Base-by-base conservation (phyloP, 2,113 vertebrate species). In the Salvator merianae region DNA sequence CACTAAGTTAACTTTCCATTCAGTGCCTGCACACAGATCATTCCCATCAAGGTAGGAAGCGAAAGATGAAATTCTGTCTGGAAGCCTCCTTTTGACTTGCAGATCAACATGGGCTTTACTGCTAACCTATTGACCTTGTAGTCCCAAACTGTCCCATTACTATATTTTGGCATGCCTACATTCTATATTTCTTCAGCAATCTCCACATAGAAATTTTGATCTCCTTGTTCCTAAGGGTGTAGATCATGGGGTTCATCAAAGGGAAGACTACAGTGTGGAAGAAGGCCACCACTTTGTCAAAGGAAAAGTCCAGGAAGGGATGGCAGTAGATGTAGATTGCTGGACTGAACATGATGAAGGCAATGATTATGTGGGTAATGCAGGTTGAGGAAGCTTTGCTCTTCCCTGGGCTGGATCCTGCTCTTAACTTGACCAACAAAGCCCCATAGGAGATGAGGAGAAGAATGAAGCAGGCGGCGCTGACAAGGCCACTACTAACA, bases 401-500 rank as follows among this genome's bases (percentile, higher is more conserved):
- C 3, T 85, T 70, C 0, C 74, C 84, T 20, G 28, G 32, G 73
- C 50, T 55, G 85, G 6, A 72, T 90, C 92, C 65, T 84, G 72
- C 43, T 28, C 50, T 20, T 18, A 18, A 22, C 92, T 81, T n/a
- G 43, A 16, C 3, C 43, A 75, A 26, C 94, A 26, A 12, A 93
- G 68, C 72, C 3, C 38, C 53, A 2, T 78, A 77, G 30, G 79
- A 90, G 59, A 50, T 63, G 20, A 79, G 9, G 4, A 87, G 79
- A 13, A 89, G 73, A 24, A 90, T 20, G 3, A 89, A 40, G 38
- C 86, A 82, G 7, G 72, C 62, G 5, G 65, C 53, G 13, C 40
- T 73, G 32, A 81, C 63, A 20, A 93, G 82, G 2, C 91, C 91
- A 87, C 88, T 91, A 36, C 88, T 92, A 76, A 83, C 85, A 65